Evolutionary conservation across 2,797 vertebrate genomes (phyloP).

Genomic region (Darevskia mixta): DNA sequence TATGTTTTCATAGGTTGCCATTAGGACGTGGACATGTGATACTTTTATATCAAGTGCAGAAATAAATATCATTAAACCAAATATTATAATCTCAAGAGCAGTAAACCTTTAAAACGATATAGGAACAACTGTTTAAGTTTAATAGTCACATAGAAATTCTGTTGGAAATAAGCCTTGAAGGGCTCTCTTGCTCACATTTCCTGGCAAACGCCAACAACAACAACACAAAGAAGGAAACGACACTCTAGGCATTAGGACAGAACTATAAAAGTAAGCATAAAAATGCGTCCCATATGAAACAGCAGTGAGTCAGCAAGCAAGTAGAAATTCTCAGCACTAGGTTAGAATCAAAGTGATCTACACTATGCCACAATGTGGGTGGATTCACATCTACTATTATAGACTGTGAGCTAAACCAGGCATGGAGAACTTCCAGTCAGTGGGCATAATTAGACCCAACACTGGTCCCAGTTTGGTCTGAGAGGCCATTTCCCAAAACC

Average conservation of each 20-base stretch:
- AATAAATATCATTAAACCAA: background rate
- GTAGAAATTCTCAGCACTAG: constrained; percentile 43
- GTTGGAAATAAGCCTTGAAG: constrained; percentile 66
- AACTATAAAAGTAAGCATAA: constrained; percentile 65
- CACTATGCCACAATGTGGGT: constrained; percentile 27
- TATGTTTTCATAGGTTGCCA: background rate
- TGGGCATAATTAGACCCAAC: too few relatives aligned
- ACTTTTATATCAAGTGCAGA: background rate
- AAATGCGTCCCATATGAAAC: constrained; percentile 45
- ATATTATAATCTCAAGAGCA: constrained; percentile 49
- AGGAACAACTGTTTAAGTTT: constrained; percentile 60
- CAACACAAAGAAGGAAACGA: background rate
- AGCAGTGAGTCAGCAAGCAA: constrained; percentile 38
- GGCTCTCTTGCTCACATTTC: constrained; percentile 56
- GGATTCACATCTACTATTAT: constrained; percentile 24
- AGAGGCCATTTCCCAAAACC: too few relatives aligned
- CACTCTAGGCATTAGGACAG: constrained; percentile 53
- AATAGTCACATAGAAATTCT: constrained; percentile 67
- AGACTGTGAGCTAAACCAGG: constrained; percentile 20
- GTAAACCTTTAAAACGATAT: constrained; percentile 34
- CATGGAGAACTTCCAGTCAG: too few relatives aligned
- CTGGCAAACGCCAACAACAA: constrained; percentile 52
- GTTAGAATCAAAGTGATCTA: constrained; percentile 36
- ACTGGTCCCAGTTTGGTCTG: too few relatives aligned
- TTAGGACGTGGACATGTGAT: background rate